Evolutionary conservation across 2,797 vertebrate genomes (phyloP).

Genomic region (Sebastes oblongus): DNA sequence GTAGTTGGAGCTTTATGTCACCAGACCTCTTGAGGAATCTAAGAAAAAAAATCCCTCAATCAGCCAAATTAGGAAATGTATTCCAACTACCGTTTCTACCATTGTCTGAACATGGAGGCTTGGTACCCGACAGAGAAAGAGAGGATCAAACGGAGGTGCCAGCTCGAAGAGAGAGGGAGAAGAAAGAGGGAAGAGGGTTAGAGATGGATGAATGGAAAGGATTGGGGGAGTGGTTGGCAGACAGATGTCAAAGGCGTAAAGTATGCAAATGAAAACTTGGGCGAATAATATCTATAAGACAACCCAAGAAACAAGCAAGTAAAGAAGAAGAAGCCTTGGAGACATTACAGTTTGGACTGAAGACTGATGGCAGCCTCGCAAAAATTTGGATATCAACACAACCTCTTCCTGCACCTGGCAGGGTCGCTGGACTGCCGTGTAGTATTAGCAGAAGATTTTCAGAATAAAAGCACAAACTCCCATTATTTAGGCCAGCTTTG

Average conservation of each 20-base stretch:
- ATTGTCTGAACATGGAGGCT: constrained; percentile 3
- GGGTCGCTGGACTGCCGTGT: background rate
- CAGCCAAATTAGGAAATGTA: background rate
- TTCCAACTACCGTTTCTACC: background rate
- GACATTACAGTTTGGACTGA: background rate
- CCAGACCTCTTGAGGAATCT: background rate
- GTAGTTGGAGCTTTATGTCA: background rate
- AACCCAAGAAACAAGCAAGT: background rate
- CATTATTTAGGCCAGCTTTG: background rate
- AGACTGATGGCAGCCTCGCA: background rate
- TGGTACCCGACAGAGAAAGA: background rate
- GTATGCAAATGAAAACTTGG: constrained; percentile 1
- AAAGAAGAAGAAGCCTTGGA: background rate
- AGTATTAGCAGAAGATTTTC: background rate
- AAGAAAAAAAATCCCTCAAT: background rate
- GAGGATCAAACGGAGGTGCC: background rate
- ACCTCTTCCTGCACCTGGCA: constrained; percentile 28
- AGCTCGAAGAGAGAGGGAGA: background rate
- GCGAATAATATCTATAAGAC: background rate
- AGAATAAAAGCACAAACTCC: constrained; percentile 8
- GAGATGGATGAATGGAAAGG: background rate
- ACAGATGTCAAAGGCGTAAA: constrained; percentile 30
- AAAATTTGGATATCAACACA: background rate
- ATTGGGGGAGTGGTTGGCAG: constrained; percentile 4
- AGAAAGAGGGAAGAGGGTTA: background rate